Percentiles rank a stretch among this genome's conserved stretches.
phyloP scores from a whole-genome alignment of 2,113 vertebrate genomes.

The Alligator sinensis region DNA sequence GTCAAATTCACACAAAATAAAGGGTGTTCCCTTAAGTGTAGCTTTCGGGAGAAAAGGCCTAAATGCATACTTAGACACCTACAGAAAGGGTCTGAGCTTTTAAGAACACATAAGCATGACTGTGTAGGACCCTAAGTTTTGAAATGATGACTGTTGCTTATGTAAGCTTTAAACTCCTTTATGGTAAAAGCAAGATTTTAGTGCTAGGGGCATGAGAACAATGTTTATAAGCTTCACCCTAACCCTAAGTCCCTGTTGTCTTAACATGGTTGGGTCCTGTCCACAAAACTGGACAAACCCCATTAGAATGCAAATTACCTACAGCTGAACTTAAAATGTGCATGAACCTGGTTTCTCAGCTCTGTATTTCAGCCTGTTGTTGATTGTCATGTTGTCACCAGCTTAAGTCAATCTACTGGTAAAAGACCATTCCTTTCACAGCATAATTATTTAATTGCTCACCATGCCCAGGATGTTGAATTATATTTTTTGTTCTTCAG shows the following conservation, averaged over 20 bases:
- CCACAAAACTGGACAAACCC: background rate
- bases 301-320: background rate
- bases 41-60: background rate
- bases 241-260: background rate
- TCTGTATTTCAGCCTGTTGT: background rate
- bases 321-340: background rate
- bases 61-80: background rate
- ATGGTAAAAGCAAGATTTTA: background rate
- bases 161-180: background rate
- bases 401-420: background rate
- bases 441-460: no score
- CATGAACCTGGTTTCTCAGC: background rate
- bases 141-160: background rate
- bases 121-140: background rate
- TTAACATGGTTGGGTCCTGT: background rate
- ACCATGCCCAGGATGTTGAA: background rate
- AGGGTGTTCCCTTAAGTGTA: background rate
- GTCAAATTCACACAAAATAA: background rate
- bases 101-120: background rate
- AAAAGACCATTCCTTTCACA: background rate
- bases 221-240: background rate
- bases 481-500: background rate
- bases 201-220: background rate
- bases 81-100: background rate
- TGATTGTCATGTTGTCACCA: background rate